A percentile compares a stretch with the other conserved stretches of the same genome.
Conservation (phyloP, 2,888 invertebrate species). For the Sturmia bella region DNA sequence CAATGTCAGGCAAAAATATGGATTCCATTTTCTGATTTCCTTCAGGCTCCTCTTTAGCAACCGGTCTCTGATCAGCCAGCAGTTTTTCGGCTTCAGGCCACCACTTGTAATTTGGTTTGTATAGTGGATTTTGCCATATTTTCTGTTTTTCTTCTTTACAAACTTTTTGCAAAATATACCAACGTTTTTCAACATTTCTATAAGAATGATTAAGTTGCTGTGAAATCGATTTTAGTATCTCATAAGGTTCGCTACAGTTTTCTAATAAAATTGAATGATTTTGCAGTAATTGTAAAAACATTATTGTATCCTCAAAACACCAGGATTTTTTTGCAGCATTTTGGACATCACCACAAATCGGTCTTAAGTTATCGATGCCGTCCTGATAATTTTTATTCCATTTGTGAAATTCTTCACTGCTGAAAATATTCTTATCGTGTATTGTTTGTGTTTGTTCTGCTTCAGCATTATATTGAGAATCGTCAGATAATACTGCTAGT, state of each 20-base stretch:
- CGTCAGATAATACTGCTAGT: constrained; percentile 4
- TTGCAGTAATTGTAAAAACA: constrained; percentile 69
- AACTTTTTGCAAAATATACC: constrained; percentile 66
- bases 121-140: constrained; percentile 49
- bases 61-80: neutral
- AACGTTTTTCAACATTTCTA: constrained; percentile 69
- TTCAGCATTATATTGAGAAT: neutral
- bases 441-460: neutral
- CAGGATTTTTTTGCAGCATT: constrained; percentile 53
- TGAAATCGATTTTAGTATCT: constrained; percentile 67
- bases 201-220: constrained; percentile 69
- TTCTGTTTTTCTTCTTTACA: constrained; percentile 68
- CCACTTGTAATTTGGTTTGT: constrained; percentile 71
- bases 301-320: constrained; percentile 70
- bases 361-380: neutral
- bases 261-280: constrained; percentile 67
- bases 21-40: constrained; percentile 51
- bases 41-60: constrained; percentile 3
- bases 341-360: neutral
- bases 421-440: neutral
- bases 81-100: constrained; percentile 54
- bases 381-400: neutral
- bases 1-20: constrained; percentile 38
- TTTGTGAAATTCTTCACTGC: neutral
- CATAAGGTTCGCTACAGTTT: neutral